Conservation (phyloP, 2,113 vertebrate species). For the Cyprinodon tularosa region DNA sequence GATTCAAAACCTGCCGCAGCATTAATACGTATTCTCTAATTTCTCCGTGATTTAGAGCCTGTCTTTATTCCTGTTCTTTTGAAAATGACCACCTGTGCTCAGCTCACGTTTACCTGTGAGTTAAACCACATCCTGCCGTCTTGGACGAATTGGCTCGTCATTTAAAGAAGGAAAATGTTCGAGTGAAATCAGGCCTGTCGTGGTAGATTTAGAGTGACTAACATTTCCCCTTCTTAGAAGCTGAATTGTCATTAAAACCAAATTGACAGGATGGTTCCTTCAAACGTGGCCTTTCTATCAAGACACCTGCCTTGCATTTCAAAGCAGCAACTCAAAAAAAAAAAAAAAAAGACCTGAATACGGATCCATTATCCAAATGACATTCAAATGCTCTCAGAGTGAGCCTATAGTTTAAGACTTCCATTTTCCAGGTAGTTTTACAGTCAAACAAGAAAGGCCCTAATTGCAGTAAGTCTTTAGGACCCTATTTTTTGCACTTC, state of each 20-base stretch:
- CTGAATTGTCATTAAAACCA: slow-evolving; percentile 52
- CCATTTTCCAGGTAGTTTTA: slow-evolving; percentile 49
- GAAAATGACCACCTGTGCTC: slow-evolving; percentile 5
- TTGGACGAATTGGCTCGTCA: slow-evolving; percentile 37
- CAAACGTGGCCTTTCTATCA: slow-evolving; percentile 7
- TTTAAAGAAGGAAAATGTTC: slow-evolving; percentile 37
- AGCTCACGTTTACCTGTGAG: slow-evolving; percentile 26
- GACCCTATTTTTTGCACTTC: slow-evolving; percentile 27
- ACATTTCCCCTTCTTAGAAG: slow-evolving; percentile 53
- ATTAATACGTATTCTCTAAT: neutral
- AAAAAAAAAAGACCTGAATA: slow-evolving; percentile 19
- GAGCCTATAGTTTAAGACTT: slow-evolving; percentile 38
- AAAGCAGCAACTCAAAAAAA: slow-evolving; percentile 37
- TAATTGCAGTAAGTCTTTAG: slow-evolving; percentile 43
- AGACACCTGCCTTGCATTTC: slow-evolving; percentile 57
- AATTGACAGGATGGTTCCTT: slow-evolving; percentile 36
- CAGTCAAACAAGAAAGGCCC: slow-evolving; percentile 48
- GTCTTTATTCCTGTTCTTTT: neutral
- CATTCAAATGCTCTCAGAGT: slow-evolving; percentile 55
- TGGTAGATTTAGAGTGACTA: slow-evolving; percentile 47
- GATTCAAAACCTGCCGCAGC: neutral
- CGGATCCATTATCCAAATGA: slow-evolving; percentile 61
- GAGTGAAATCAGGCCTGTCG: slow-evolving; percentile 49
- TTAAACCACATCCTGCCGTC: slow-evolving; percentile 13
- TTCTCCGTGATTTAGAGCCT: neutral